phyloP scores from a whole-genome alignment of 1,140 invertebrate species.

The Aradophagus sp. region DNA sequence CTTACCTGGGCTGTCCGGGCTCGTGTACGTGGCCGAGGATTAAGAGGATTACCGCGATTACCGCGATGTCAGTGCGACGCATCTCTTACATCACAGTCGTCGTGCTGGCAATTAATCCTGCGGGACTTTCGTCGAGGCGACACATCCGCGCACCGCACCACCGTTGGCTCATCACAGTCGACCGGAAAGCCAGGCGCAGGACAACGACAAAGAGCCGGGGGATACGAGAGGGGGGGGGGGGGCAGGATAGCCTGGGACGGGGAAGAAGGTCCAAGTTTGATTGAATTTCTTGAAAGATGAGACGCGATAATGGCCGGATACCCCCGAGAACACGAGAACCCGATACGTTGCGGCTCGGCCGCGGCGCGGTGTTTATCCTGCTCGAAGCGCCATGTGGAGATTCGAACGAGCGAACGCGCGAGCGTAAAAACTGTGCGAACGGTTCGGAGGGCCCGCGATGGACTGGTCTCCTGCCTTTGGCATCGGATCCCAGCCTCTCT shows the following conservation, averaged over 20 bases:
- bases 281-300: slow-evolving; percentile 40
- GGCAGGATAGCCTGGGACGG: background rate
- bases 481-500: slow-evolving; percentile 72
- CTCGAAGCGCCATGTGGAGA: slow-evolving; percentile 63
- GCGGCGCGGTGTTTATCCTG: no score
- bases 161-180: slow-evolving; percentile 52
- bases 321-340: no score
- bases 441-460: slow-evolving; percentile 74
- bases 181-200: slow-evolving; percentile 7
- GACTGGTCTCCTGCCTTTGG: slow-evolving; percentile 71
- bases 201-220: background rate
- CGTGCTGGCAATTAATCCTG: slow-evolving; percentile 66
- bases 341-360: no score
- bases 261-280: slow-evolving; percentile 30
- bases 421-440: slow-evolving; percentile 66
- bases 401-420: slow-evolving; percentile 69
- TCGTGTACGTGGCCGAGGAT: slow-evolving; percentile 71
- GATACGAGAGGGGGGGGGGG: background rate
- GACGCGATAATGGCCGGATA: slow-evolving; percentile 31
- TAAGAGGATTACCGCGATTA: slow-evolving; percentile 74
- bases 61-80: slow-evolving; percentile 74
- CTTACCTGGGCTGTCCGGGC: slow-evolving; percentile 69
- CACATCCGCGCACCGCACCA: slow-evolving; percentile 42
- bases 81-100: slow-evolving; percentile 75
- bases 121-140: slow-evolving; percentile 56